Conservation (phyloP, 2,888 invertebrate species). For the Plebejus melissa region DNA sequence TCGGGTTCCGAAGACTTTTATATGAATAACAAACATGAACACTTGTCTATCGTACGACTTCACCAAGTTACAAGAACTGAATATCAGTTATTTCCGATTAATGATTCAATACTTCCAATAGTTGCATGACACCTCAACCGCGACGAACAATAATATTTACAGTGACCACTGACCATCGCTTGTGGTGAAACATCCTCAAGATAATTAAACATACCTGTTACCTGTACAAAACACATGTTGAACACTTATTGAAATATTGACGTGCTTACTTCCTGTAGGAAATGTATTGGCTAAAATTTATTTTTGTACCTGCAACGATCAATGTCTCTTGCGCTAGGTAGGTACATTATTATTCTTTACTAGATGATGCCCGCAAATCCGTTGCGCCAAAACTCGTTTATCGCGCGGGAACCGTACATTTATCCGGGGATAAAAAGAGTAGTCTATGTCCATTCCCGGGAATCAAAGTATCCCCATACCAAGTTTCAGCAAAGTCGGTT, state of each 20-base stretch:
- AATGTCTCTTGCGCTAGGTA: no score
- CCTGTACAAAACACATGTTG: background rate
- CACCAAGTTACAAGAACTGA: background rate
- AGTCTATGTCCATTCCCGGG: no score
- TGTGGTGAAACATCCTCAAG: constrained; percentile 33
- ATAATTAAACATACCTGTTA: constrained; percentile 12
- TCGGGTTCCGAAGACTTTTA: no score
- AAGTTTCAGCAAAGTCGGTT: no score
- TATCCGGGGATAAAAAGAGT: no score
- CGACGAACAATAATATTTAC: constrained; percentile 3
- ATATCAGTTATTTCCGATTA: constrained; percentile 10
- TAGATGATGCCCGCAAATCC: no score
- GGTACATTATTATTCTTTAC: no score
- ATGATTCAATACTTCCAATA: background rate
- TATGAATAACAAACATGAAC: no score
- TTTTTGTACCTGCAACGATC: background rate
- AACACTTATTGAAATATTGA: background rate
- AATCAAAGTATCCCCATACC: no score
- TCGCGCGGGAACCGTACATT: no score
- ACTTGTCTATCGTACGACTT: no score
- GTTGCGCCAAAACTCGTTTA: no score
- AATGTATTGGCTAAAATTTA: background rate
- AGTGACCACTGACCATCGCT: background rate
- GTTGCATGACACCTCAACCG: background rate
- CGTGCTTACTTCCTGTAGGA: background rate